Evolutionary conservation across 2,888 invertebrate species (phyloP), one percentile per base, ranked within the genome.

Genomic region (Oeneis ivallda): DNA sequence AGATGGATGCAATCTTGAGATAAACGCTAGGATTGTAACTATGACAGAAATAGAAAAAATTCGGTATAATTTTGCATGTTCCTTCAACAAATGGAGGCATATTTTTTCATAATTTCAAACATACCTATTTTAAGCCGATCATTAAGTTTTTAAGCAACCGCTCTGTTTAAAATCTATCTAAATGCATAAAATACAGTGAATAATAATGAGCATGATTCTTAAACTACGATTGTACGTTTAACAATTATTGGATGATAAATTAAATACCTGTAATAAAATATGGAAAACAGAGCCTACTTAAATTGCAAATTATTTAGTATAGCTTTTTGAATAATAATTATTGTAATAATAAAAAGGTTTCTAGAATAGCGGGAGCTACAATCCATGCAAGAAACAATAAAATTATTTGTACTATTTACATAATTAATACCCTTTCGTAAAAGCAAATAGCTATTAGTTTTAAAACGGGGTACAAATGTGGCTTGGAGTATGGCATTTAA

Each of bases 311-410:
- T 54, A 39, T 54, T 54, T 17, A 37, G 34, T 34, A 34, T n/a
- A 15, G 32, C 26, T 9, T 15, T 15, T 39, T 11, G 15, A 37
- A 11, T 37, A 17, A 5, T 26, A 26, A 26, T 26, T 26, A 53
- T 37, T 54, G 37, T 19, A 41, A 41, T 54, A 41, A 56, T 1
- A 7, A 56, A n/a, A 39, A 41, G 39, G 11, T 19, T 56, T 41
- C 39, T 39, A 26, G 26, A 50, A 54, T 10, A 17, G n/a, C n/a
- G 32, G 15, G n/a, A n/a, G 8, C 7, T 37, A 37, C 53, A 13
- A 4, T 17, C 39, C 39, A 54, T 39, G 39, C 54, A 56, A 56
- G 56, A 41, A 56, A 56, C 41, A 56, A 56, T 56, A 56, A 56
- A 56, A 19, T 41, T 19, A 56, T 13, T 56, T 19, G 41, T 19